phyloP scores from a whole-genome alignment of 1,140 invertebrate genomes.

The Mamestra configurata region DNA sequence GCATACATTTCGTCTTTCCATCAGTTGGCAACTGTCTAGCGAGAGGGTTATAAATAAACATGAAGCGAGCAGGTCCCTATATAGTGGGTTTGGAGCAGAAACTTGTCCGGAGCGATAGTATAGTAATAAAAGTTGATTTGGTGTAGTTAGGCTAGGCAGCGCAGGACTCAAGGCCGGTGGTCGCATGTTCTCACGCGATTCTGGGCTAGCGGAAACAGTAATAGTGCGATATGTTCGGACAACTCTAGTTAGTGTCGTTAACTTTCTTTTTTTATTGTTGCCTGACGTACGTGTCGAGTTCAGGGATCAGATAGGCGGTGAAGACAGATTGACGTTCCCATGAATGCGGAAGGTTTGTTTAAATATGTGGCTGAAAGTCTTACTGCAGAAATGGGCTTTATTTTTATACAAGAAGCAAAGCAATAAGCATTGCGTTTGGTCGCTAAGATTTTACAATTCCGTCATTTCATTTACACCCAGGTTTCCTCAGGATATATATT shows the following conservation, averaged over 20 bases:
- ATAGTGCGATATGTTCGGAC: conserved; percentile 45
- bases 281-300: neutral
- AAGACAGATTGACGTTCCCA: neutral
- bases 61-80: neutral
- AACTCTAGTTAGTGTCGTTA: conserved; percentile 14
- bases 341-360: too few relatives aligned
- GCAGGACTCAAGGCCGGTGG: conserved; percentile 59
- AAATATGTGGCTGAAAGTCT: too few relatives aligned
- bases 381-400: too few relatives aligned
- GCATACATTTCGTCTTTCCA: conserved; percentile 36
- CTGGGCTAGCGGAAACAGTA: conserved; percentile 53
- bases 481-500: too few relatives aligned
- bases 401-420: too few relatives aligned
- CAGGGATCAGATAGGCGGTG: neutral
- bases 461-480: too few relatives aligned
- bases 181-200: conserved; percentile 64
- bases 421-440: too few relatives aligned
- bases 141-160: conserved; percentile 53
- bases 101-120: conserved; percentile 41
- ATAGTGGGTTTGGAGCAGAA: conserved; percentile 15
- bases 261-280: conserved; percentile 27
- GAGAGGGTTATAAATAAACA: conserved; percentile 40
- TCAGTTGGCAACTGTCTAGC: conserved; percentile 38
- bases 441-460: too few relatives aligned
- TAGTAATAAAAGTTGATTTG: conserved; percentile 62